Evolutionary conservation across 2,113 vertebrate species (phyloP).

Genomic region (Oryzias javanicus): DNA sequence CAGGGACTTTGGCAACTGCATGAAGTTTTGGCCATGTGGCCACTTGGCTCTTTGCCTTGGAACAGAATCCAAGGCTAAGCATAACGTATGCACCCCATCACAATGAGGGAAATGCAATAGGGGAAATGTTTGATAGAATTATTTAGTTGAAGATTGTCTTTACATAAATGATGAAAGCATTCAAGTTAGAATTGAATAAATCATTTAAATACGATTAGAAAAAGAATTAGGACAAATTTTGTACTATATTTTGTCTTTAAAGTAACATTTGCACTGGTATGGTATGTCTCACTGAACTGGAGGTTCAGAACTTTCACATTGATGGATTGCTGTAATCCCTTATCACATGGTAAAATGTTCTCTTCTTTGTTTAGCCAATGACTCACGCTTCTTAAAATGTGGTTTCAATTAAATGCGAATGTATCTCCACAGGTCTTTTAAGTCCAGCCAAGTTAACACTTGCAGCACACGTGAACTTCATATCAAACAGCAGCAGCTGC

Average conservation of each 20-base stretch:
- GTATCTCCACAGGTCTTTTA: slow-evolving; percentile 69
- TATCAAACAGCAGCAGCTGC: slow-evolving; percentile 81
- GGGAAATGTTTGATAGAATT: not conserved
- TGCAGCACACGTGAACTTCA: slow-evolving; percentile 78
- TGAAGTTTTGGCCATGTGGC: slow-evolving; percentile 7
- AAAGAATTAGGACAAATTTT: no score
- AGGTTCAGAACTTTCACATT: not conserved
- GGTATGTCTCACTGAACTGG: slow-evolving; percentile 5
- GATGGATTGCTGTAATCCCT: slow-evolving; percentile 13
- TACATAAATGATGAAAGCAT: no score
- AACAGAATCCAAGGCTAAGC: slow-evolving; percentile 15
- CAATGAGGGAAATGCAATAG: not conserved
- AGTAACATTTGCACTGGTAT: slow-evolving; percentile 1
- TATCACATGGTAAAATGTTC: slow-evolving; percentile 29
- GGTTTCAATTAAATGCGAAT: slow-evolving; percentile 70
- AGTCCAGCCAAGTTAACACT: slow-evolving; percentile 75
- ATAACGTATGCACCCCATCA: slow-evolving; percentile 21
- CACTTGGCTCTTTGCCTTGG: slow-evolving; percentile 29
- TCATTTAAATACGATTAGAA: no score
- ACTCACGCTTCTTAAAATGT: slow-evolving; percentile 50
- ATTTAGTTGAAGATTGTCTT: no score
- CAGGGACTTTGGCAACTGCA: slow-evolving; percentile 22
- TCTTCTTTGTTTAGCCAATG: slow-evolving; percentile 49
- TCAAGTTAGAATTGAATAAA: no score
- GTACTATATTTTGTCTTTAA: not conserved